Base-by-base conservation (phyloP, 2,797 vertebrate species). In the Lepilemur septentrionalis region DNA sequence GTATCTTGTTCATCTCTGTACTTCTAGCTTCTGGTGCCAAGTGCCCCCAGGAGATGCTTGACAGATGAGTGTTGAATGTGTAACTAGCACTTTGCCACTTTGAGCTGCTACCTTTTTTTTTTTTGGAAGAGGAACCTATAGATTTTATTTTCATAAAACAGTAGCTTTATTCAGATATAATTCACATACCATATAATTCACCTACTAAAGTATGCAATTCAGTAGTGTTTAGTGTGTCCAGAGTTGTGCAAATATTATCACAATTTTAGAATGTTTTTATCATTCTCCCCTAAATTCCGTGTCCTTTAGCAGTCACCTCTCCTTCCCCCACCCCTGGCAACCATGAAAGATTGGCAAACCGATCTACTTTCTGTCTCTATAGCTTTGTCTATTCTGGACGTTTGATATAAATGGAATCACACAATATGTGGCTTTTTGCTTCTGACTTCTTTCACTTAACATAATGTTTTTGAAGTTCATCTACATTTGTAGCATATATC, bases 401-500 rank as follows among this genome's bases (percentile, higher is more conserved):
- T 35, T 25, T 78, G 12, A 52, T 78, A 2, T 14, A 52, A n/a
- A 8, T 14, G 20, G 22, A 35, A 52, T 78, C 75, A 15, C 75
- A 41, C 0, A 3, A 0, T 15, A 2, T 0, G 10, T 75, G 46
- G 0, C 22, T 17, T 78, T 70, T 46, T 50, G 43, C 6, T 3
- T 11, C n/a, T 52, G 32, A 30, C 30, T 86, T 30, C 41, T 73
- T 63, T 90, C 5, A 18, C 30, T 38, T 75, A 18, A 23, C 15
- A 2, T 48, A 2, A 0, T 14, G 4, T 17, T 46, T 25, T 57
- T 6, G 13, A n/a, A 30, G n/a, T n/a, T 48, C 32, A 2, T 32
- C 43, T 12, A 4, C 0, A 0, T 0, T 0, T 3, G 30, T 23
- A 15, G 46, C 8, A 0, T 13, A 3, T 9, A 2, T 46, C 10